Evolutionary conservation across 1,140 invertebrate species (phyloP).

Genomic region (Drosophila nigromelanica): DNA sequence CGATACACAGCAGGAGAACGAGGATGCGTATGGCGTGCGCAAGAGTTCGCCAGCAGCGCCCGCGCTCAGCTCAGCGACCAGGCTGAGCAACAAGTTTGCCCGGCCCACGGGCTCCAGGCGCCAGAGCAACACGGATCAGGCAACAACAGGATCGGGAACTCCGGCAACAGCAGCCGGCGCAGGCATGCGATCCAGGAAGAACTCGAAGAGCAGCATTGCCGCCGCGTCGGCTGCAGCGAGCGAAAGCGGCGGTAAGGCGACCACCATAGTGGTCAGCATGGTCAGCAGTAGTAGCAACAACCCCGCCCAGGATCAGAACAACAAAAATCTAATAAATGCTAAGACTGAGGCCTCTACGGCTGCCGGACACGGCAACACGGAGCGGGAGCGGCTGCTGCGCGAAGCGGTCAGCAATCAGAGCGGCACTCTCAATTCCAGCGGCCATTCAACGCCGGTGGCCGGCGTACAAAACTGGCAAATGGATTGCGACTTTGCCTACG

Average conservation of each 20-base stretch:
- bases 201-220: conserved; percentile 70
- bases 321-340: conserved; percentile 74
- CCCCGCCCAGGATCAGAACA: conserved; percentile 73
- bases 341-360: conserved; percentile 60
- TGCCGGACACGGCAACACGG: conserved; percentile 41
- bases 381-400: conserved; percentile 69
- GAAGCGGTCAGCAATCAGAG: conserved; percentile 77
- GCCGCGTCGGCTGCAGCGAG: conserved; percentile 3
- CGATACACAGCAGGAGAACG: conserved; percentile 87
- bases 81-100: conserved; percentile 66
- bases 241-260: conserved; percentile 42
- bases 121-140: conserved; percentile 66
- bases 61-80: conserved; percentile 35
- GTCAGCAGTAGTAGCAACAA: conserved; percentile 47
- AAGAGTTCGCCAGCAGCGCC: conserved; percentile 65
- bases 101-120: conserved; percentile 45
- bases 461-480: conserved; percentile 89
- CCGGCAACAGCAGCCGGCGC: neutral
- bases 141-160: neutral
- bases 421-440: conserved; percentile 6
- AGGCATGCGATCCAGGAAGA: conserved; percentile 78
- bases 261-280: conserved; percentile 78
- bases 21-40: conserved; percentile 84
- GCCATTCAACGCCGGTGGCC: conserved; percentile 83
- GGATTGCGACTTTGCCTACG: conserved; percentile 88